Base-by-base conservation (phyloP, 2,888 invertebrate genomes). In the Cremastobaeus sp. region DNA sequence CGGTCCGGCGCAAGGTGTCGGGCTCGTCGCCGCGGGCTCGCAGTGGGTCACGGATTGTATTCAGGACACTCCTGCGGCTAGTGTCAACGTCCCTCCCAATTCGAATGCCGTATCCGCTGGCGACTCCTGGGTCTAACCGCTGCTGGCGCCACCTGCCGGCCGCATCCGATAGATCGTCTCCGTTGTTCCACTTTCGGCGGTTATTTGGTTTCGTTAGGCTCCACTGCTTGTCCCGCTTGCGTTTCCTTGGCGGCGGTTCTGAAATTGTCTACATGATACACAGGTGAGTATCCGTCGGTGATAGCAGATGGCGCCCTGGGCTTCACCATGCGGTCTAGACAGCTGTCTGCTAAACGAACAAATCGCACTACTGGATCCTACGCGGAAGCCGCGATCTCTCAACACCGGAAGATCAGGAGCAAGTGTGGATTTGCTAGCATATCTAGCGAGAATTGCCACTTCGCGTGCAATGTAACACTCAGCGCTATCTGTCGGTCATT, bases 91-190 rank as follows among this genome's bases (percentile, higher is more conserved):
- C 17, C 86, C 85, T 48, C 84, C 84, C 74, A 85, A 79, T 76
- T 84, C 86, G 12, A 82, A 81, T 32, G 84, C 81, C 32, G 83
- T 84, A 25, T 82, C 86, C 14, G 86, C 86, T 37, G 90, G 69
- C 69, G 69, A 69, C 47, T 69, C 69, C 54, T 69, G 69, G 69
- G 90, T 69, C 54, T 69, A 69, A 69, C 52, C 35, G 35, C 41
- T 25, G 21, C 14, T 37, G 37, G 45, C 59, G 43, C 50, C 45
- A 59, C 45, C 68, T 68, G 15, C 32, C 37, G 59, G 34, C 21
- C 57, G 28, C 34, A 14, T 37, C 35, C 30, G 21, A 14, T 41
- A 32, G 34, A 62, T 41, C 52, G 45, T 32, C 57, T 28, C 47
- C 18, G 14, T 48, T 37, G 47, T 17, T 60, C 30, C 37, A 39